Evolutionary conservation across 2,888 invertebrate species (phyloP).

Genomic region (Priocnemis perturbator): DNA sequence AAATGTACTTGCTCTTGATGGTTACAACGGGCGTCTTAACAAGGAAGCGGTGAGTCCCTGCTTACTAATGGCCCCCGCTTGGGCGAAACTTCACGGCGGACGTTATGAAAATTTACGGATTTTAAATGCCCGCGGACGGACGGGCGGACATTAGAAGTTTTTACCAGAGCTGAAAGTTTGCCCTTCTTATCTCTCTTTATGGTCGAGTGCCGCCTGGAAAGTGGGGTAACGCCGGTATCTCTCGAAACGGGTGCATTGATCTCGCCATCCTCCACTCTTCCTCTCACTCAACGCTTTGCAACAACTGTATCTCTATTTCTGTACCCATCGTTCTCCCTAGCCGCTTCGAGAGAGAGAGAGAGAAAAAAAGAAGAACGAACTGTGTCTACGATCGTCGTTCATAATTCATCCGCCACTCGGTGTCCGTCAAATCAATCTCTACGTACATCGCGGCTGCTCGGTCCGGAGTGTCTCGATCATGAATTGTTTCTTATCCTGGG

Average conservation of each 20-base stretch:
- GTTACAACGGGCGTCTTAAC: slow-evolving; percentile 21
- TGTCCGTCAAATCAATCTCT: too few species aligned
- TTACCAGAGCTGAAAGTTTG: slow-evolving; percentile 50
- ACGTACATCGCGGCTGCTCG: too few species aligned
- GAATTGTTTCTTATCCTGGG: too few species aligned
- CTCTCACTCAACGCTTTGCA: background rate
- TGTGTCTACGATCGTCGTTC: too few species aligned
- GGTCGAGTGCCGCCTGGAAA: slow-evolving; percentile 57
- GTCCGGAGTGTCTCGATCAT: too few species aligned
- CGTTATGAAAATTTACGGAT: slow-evolving; percentile 66
- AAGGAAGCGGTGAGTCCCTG: slow-evolving; percentile 13
- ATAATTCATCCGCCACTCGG: too few species aligned
- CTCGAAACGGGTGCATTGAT: slow-evolving; percentile 50
- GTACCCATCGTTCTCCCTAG: too few species aligned
- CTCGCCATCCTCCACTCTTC: slow-evolving; percentile 25
- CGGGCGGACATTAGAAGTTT: slow-evolving; percentile 52
- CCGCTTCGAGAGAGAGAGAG: too few species aligned
- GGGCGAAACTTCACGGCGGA: slow-evolving; percentile 38
- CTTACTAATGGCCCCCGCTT: slow-evolving; percentile 36
- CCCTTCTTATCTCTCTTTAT: slow-evolving; percentile 62
- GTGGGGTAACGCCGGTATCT: slow-evolving; percentile 56
- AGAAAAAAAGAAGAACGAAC: too few species aligned
- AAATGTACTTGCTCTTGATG: slow-evolving; percentile 8
- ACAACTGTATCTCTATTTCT: too few species aligned
- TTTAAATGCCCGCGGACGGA: slow-evolving; percentile 56